Base-by-base conservation (phyloP, 2,113 vertebrate genomes). In the Cryptotis parvus region DNA sequence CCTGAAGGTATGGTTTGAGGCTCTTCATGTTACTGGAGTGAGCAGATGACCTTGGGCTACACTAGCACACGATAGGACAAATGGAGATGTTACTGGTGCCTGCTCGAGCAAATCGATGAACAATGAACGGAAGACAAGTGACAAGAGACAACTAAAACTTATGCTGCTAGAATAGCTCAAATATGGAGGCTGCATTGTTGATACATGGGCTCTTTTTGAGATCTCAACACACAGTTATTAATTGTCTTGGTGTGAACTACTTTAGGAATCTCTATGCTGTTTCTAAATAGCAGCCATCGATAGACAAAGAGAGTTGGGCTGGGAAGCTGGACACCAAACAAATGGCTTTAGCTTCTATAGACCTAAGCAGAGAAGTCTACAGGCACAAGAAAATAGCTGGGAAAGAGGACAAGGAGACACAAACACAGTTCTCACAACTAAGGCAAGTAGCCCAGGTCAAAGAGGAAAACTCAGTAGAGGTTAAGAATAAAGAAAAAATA, bases 401-500 rank as follows among this genome's bases (percentile, higher is more conserved):
- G 45, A 82, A 55, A 66, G 31, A 87, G 14, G n/a, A 72, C 11
- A 31, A 82, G 26, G 18, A 66, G 3, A 55, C 14, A 55, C 3
- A 39, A 55, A 31, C 27, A 66, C 10, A 88, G 26, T 78, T 5
- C 1, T 72, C 52, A 89, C 26, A 61, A 35, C 37, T n/a, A 29
- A 45, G 58, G 33, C 49, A 84, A 77, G 15, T 3, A 55, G 22
- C 35, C 12, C 11, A 63, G 16, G 3, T n/a, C 0, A 4, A 66
- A 88, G 52, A 11, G 11, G 39, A 3, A 87, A 55, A 73, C 0
- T 27, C 37, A 76, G 1, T 39, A 68, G 2, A 90, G 8, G 37
- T 69, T 33, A 49, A 72, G 39, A 74, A 90, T 10, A 80, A 88
- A 83, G n/a, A 26, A 88, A 37, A 91, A 58, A 58, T 52, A 4